phyloP scores from a whole-genome alignment of 2,888 invertebrate species.

The Mesopsocus fuscifrons region DNA sequence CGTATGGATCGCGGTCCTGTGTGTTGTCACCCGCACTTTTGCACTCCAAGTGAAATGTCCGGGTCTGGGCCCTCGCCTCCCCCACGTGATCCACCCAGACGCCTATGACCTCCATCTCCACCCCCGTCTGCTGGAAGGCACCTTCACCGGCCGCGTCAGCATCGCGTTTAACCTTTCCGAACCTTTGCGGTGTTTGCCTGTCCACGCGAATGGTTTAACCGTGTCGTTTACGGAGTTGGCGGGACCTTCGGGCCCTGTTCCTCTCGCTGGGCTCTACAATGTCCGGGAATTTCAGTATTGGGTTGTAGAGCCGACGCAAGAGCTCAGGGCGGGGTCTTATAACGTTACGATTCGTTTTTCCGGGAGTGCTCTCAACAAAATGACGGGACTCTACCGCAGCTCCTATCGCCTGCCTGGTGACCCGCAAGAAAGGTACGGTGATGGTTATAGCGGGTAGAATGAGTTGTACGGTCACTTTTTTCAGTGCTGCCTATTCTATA shows the following conservation, averaged over 20 bases:
- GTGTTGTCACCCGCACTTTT: no score
- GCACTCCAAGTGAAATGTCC: no score
- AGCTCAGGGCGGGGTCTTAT: constrained; percentile 23
- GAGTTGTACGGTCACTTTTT: no score
- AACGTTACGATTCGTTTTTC: constrained; percentile 30
- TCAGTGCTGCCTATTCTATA: no score
- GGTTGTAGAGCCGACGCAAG: constrained; percentile 16
- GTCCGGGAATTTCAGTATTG: constrained; percentile 15
- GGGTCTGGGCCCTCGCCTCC: no score
- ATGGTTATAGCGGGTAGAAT: no score
- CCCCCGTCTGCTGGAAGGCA: constrained; percentile 39
- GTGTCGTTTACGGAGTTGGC: constrained; percentile 27
- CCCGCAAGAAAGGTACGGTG: neutral
- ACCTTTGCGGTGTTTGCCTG: constrained; percentile 28
- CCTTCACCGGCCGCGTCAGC: constrained; percentile 35
- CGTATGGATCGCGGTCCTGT: no score
- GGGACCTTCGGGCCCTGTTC: constrained; percentile 14
- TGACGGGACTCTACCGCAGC: constrained; percentile 41
- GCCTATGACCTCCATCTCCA: constrained; percentile 46
- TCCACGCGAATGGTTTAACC: constrained; percentile 40
- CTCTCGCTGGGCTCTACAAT: constrained; percentile 13
- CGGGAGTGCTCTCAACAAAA: constrained; percentile 32
- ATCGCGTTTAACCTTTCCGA: constrained; percentile 28
- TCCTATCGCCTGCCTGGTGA: constrained; percentile 26
- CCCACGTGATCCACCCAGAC: constrained; percentile 35